phyloP scores from a whole-genome alignment of 2,888 invertebrate genomes.

The Cheilosia grossa region DNA sequence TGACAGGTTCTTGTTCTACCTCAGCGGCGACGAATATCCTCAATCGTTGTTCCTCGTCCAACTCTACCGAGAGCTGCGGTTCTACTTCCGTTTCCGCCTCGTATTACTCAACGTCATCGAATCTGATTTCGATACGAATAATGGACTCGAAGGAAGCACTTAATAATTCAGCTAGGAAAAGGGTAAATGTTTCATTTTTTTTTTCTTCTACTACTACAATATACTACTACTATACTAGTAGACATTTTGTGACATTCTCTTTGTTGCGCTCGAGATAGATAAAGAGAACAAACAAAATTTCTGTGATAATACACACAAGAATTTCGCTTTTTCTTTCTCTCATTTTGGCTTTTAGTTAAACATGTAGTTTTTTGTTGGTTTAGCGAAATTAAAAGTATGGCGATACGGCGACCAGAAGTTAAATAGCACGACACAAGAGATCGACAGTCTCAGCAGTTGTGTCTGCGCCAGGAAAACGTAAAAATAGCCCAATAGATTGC shows the following conservation, averaged over 20 bases:
- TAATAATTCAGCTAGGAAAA: constrained; percentile 74
- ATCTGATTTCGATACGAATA: constrained; percentile 68
- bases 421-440: constrained; percentile 24
- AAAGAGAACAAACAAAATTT: constrained; percentile 52
- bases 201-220: constrained; percentile 32
- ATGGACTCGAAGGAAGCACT: constrained; percentile 68
- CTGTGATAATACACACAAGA: constrained; percentile 38
- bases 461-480: constrained; percentile 46
- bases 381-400: constrained; percentile 34
- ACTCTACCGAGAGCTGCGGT: constrained; percentile 52
- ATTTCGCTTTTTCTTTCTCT: constrained; percentile 59
- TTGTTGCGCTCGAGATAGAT: constrained; percentile 10
- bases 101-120: constrained; percentile 63
- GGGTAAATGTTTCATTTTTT: constrained; percentile 74
- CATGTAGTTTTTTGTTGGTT: constrained; percentile 42
- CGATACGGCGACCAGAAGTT: constrained; percentile 21
- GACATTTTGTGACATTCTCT: constrained; percentile 52
- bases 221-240: constrained; percentile 37
- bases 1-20: constrained; percentile 45
- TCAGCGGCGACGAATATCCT: constrained; percentile 50
- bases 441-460: constrained; percentile 20
- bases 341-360: constrained; percentile 62
- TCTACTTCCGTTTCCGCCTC: constrained; percentile 66
- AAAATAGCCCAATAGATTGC: constrained; percentile 57
- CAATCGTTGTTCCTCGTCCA: constrained; percentile 46